These are phyloP conservation scores for Limonius californicus DNA, from an alignment of 1,140 invertebrate species.

Conservation along the genomic window DNA sequence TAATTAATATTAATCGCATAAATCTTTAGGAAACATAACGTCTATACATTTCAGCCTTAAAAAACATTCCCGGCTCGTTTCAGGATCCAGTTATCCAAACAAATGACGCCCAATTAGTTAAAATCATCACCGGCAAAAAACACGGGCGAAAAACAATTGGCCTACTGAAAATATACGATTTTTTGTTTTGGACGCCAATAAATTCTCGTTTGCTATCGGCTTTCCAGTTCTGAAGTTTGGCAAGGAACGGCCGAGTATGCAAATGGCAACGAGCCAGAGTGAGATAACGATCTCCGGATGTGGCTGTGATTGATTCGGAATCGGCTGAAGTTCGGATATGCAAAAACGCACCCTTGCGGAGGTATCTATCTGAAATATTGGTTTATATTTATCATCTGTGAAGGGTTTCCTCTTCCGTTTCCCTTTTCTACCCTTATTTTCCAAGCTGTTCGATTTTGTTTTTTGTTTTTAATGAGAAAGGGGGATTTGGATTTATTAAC, in stretches of 20 bases:
- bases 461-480: conserved; percentile 18
- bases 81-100: conserved; percentile 8
- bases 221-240: conserved; percentile 4
- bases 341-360: conserved; percentile 28
- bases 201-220: conserved; percentile 10
- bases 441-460: conserved; percentile 21
- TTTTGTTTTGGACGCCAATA: conserved; percentile 14
- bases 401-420: conserved; percentile 30
- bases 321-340: conserved; percentile 17
- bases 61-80: not conserved
- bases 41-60: conserved; percentile 1
- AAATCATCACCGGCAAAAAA: conserved; percentile 7
- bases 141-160: conserved; percentile 2
- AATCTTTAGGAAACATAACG: not conserved
- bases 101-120: conserved; percentile 10
- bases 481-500: conserved; percentile 16
- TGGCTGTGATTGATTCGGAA: conserved; percentile 11
- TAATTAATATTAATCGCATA: conserved; percentile 7
- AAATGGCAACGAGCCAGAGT: not conserved
- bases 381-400: conserved; percentile 33
- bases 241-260: not conserved
- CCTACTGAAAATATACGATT: conserved; percentile 8
- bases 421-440: conserved; percentile 24
- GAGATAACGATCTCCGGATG: conserved; percentile 5
- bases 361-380: conserved; percentile 35